Percentiles rank a stretch among this genome's conserved stretches.
These are phyloP conservation scores for Acanthosoma haemorrhoidale DNA, from an alignment of 2,888 invertebrate genomes.

Conservation along the genomic window DNA sequence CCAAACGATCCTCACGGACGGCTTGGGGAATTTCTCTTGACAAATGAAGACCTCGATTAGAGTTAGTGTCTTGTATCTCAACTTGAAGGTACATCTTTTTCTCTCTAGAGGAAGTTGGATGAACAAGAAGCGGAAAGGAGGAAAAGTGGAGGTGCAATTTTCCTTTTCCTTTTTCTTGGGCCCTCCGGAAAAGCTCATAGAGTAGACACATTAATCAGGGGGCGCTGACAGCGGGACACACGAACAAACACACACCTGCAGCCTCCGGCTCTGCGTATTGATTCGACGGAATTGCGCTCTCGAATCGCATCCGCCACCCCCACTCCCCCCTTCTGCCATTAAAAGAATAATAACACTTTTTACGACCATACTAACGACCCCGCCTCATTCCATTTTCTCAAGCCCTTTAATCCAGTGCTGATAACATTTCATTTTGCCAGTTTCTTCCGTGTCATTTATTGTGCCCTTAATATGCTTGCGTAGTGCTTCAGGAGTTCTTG, in stretches of 20 bases:
- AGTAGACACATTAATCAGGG: not conserved
- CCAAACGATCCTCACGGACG: too few species aligned
- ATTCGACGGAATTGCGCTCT: not conserved
- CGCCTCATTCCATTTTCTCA: too few species aligned
- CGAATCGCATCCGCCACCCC: too few species aligned
- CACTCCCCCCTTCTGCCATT: too few species aligned
- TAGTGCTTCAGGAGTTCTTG: not conserved
- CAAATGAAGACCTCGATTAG: not conserved
- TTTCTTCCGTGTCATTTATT: not conserved
- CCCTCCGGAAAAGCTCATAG: slow-evolving; percentile 8
- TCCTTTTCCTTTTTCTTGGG: not conserved
- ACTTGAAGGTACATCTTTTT: slow-evolving; percentile 6
- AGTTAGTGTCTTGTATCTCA: slow-evolving; percentile 6
- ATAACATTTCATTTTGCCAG: not conserved
- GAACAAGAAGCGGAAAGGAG: not conserved
- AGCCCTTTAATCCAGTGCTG: not conserved
- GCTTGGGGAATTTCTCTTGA: too few species aligned
- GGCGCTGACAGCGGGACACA: not conserved
- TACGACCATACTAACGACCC: not conserved
- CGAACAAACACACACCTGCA: slow-evolving; percentile 10
- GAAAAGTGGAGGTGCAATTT: not conserved
- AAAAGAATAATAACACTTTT: not conserved
- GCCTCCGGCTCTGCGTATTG: not conserved
- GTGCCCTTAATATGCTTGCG: too few species aligned
- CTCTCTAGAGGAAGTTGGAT: not conserved